These are phyloP conservation scores for Glaucopsyche alexis DNA, from an alignment of 2,888 invertebrate genomes.

Conservation along the genomic window DNA sequence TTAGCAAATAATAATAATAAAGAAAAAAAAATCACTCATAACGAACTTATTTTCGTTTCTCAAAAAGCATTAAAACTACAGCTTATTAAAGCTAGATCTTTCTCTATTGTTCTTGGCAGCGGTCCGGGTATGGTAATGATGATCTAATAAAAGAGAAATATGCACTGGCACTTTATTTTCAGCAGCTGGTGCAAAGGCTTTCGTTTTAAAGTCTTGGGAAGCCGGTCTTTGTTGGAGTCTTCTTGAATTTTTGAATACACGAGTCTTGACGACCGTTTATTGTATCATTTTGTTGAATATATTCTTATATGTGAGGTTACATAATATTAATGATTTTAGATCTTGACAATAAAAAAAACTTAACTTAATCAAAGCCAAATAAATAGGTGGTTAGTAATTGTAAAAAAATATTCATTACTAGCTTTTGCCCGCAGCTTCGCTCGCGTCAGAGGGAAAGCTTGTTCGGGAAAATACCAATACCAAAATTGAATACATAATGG, in stretches of 20 bases:
- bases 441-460: too few species aligned
- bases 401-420: too few species aligned
- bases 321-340: too few species aligned
- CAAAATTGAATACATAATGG: too few species aligned
- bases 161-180: conserved; percentile 18
- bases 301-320: neutral
- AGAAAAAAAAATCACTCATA: too few species aligned
- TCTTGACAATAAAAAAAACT: too few species aligned
- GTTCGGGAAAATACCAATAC: too few species aligned
- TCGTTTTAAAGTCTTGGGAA: conserved; percentile 3
- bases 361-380: too few species aligned
- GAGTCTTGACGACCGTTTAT: neutral
- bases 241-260: neutral
- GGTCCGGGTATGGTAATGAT: conserved; percentile 32
- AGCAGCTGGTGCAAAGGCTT: conserved; percentile 21
- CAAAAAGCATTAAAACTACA: conserved; percentile 29
- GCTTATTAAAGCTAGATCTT: conserved; percentile 33
- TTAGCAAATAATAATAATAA: too few species aligned
- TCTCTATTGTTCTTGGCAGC: conserved; percentile 31
- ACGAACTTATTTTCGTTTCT: neutral
- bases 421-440: too few species aligned
- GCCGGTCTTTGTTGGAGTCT: neutral
- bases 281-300: neutral
- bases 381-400: too few species aligned
- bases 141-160: conserved; percentile 31